Percentiles rank a stretch among this genome's conserved stretches.
Evolutionary conservation across 2,797 vertebrate species (phyloP).

Genomic region (Erithacus rubecula): DNA sequence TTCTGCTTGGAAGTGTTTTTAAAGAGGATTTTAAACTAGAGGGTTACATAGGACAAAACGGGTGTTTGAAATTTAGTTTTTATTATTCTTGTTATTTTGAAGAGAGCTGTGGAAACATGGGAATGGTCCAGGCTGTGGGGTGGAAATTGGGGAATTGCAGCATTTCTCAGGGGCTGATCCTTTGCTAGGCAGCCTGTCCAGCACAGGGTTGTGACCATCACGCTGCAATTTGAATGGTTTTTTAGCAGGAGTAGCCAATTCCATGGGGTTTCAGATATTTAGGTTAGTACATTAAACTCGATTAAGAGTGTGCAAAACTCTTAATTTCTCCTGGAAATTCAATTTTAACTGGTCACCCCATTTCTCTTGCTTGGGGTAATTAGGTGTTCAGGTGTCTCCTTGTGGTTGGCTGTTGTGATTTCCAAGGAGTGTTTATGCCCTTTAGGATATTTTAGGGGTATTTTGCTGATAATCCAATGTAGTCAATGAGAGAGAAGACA

Average conservation of each 20-base stretch:
- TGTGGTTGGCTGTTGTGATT: neutral
- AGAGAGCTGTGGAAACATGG: neutral
- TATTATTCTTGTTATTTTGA: neutral
- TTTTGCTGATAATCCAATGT: neutral
- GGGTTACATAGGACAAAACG: neutral
- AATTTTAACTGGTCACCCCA: neutral
- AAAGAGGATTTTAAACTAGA: neutral
- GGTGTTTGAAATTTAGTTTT: neutral
- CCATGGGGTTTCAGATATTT: neutral
- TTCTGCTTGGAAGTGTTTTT: neutral
- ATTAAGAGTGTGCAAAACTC: neutral
- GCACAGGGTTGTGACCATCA: neutral
- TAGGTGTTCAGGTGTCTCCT: neutral
- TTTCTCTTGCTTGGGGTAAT: neutral
- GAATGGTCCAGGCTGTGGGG: neutral
- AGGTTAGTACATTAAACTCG: neutral
- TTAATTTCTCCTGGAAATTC: neutral
- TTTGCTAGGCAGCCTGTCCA: neutral
- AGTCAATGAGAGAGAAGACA: neutral
- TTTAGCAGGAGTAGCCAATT: neutral
- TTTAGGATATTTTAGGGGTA: neutral
- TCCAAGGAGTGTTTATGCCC: neutral
- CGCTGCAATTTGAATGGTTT: neutral
- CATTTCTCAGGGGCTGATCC: neutral
- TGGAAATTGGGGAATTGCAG: neutral